phyloP scores from a whole-genome alignment of 2,888 invertebrate species.

The Lithosia quadra region DNA sequence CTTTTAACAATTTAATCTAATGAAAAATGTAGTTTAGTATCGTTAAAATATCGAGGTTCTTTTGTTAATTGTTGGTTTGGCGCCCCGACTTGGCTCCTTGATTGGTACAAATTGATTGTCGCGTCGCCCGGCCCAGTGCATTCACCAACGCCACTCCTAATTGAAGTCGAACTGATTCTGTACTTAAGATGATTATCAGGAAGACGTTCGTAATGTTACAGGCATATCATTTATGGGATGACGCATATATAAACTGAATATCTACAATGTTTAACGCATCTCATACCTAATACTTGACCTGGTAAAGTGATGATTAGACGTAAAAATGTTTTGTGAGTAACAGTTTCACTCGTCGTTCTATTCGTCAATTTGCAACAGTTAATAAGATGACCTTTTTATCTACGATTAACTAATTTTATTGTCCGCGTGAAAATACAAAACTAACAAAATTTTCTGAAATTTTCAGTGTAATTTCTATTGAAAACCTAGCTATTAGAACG shows the following conservation, averaged over 20 bases:
- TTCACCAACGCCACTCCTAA: slow-evolving; percentile 36
- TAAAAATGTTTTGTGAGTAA: not conserved
- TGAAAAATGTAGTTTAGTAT: slow-evolving; percentile 30
- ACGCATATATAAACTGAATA: not conserved
- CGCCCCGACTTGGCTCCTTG: slow-evolving; percentile 21
- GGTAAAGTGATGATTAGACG: not conserved
- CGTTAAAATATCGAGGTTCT: slow-evolving; percentile 16
- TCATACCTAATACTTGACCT: not conserved
- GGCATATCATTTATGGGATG: slow-evolving; percentile 9
- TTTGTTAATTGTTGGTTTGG: slow-evolving; percentile 37
- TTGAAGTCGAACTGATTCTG: slow-evolving; percentile 44
- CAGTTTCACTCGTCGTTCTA: no score
- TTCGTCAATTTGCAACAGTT: no score
- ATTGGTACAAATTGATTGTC: slow-evolving; percentile 30
- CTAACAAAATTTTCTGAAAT: no score
- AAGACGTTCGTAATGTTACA: slow-evolving; percentile 5
- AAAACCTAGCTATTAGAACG: no score
- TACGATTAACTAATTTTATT: no score
- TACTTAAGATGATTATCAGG: slow-evolving; percentile 18
- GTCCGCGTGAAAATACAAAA: no score
- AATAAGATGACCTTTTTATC: no score
- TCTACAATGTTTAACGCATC: no score
- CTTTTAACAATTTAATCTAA: slow-evolving; percentile 36
- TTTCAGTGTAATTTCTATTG: no score
- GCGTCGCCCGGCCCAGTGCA: slow-evolving; percentile 20